Evolutionary conservation across 1,140 invertebrate genomes (phyloP).

Genomic region (Lepidurus couesii): DNA sequence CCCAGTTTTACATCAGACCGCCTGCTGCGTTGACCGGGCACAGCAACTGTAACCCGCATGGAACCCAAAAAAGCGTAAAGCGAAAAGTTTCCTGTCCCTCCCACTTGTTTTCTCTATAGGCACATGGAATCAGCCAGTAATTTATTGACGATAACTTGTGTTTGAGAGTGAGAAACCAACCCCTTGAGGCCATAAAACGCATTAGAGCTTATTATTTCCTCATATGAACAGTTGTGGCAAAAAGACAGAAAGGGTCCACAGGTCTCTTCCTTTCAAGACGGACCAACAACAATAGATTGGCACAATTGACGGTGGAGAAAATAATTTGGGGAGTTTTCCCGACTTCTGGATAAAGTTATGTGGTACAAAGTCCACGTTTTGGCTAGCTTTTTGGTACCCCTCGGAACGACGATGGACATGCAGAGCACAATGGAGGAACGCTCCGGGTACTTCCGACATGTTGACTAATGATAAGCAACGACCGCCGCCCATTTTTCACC

Average conservation of each 20-base stretch:
- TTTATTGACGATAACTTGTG: not conserved
- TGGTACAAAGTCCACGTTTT: too few species aligned
- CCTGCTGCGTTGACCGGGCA: not conserved
- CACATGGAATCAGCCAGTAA: not conserved
- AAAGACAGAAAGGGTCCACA: not conserved
- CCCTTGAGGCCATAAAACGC: not conserved
- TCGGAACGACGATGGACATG: not conserved
- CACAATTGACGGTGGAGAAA: too few species aligned
- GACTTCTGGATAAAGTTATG: too few species aligned
- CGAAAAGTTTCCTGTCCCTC: slow-evolving; percentile 4
- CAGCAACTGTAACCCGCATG: not conserved
- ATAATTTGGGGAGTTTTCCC: too few species aligned
- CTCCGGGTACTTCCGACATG: slow-evolving; percentile 16
- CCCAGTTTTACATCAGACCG: slow-evolving; percentile 18
- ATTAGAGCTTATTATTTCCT: not conserved
- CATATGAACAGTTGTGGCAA: not conserved
- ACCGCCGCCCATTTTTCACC: slow-evolving; percentile 20
- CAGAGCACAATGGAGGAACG: not conserved
- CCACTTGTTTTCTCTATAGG: slow-evolving; percentile 9
- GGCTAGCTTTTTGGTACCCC: not conserved
- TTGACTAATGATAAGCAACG: slow-evolving; percentile 19
- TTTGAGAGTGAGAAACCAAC: not conserved
- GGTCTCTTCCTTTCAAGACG: too few species aligned
- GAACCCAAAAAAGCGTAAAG: not conserved
- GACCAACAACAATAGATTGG: too few species aligned